Percentiles rank a stretch among this genome's conserved stretches.
Evolutionary conservation across 2,113 vertebrate species (phyloP).

Genomic region (Ptyas mucosa): DNA sequence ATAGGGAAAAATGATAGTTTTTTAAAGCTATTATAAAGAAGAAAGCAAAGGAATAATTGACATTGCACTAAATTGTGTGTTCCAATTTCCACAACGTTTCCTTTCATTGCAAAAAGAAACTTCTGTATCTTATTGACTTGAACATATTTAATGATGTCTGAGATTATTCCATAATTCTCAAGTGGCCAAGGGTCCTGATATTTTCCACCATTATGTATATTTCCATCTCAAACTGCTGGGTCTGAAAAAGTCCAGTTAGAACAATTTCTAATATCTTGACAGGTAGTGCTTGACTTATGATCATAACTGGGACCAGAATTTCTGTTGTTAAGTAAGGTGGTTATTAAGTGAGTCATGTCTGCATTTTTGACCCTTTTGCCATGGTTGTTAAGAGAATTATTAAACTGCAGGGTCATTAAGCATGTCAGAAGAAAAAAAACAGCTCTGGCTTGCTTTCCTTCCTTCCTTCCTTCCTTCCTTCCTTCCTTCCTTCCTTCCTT

Average conservation of each 20-base stretch:
- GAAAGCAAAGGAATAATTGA: not conserved
- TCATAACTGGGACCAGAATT: no score
- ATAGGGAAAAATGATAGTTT: not conserved
- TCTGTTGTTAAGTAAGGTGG: no score
- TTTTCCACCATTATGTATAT: not conserved
- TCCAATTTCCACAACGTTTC: not conserved
- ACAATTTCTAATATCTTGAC: not conserved
- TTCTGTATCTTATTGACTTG: not conserved
- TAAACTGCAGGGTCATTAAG: no score
- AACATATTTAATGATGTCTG: not conserved
- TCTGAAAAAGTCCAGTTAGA: no score
- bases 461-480: no score
- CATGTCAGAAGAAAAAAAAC: no score
- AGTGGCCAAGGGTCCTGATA: not conserved
- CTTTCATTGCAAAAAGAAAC: not conserved
- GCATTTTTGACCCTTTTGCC: no score
- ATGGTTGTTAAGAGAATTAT: no score
- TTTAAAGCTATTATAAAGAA: not conserved
- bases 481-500: no score
- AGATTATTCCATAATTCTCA: not conserved
- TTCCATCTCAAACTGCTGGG: not conserved
- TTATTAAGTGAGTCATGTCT: no score
- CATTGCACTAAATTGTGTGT: not conserved
- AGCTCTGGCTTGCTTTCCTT: no score
- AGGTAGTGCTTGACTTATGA: no score